phyloP scores from a whole-genome alignment of 35 echinoderm and acorn worm genomes.

The Patiria miniata region DNA sequence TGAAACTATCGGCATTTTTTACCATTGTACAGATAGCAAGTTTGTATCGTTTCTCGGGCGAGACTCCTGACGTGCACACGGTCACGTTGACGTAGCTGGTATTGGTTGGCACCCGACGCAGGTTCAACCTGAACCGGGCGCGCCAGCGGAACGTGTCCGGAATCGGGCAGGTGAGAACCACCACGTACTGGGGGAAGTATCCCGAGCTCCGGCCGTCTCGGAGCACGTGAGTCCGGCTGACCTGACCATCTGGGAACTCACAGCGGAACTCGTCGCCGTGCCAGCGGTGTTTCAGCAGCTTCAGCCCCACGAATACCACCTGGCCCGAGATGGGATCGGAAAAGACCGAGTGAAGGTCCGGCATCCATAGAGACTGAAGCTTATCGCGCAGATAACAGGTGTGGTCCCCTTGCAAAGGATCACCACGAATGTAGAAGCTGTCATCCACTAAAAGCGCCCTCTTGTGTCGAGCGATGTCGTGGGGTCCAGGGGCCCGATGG shows the following conservation, averaged over 20 bases:
- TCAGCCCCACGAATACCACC: conserved; percentile 65
- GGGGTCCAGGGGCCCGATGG: background rate
- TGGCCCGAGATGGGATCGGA: conserved; percentile 70
- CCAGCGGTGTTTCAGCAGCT: conserved; percentile 35
- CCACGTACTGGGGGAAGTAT: conserved; percentile 72
- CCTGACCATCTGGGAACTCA: conserved; percentile 52
- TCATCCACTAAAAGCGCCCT: background rate
- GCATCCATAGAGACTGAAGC: conserved; percentile 30
- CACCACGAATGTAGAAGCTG: background rate
- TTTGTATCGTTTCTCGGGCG: conserved; percentile 40
- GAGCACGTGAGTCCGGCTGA: conserved; percentile 48
- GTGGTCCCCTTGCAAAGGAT: background rate
- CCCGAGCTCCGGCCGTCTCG: conserved; percentile 75
- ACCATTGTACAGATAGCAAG: conserved; percentile 88
- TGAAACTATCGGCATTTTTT: conserved; percentile 65
- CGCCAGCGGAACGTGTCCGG: conserved; percentile 31
- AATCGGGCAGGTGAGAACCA: conserved; percentile 75
- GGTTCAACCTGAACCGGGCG: conserved; percentile 38
- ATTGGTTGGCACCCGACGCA: conserved; percentile 38
- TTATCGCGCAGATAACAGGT: conserved; percentile 31
- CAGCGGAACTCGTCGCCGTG: conserved; percentile 46
- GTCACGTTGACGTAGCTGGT: conserved; percentile 68
- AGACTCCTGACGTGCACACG: conserved; percentile 58
- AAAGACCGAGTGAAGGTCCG: conserved; percentile 79
- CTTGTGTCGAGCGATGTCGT: background rate